Evolutionary conservation across 2,888 invertebrate genomes (phyloP), one percentile per base, ranked within the genome.

Genomic region (Cremastinae sp.): DNA sequence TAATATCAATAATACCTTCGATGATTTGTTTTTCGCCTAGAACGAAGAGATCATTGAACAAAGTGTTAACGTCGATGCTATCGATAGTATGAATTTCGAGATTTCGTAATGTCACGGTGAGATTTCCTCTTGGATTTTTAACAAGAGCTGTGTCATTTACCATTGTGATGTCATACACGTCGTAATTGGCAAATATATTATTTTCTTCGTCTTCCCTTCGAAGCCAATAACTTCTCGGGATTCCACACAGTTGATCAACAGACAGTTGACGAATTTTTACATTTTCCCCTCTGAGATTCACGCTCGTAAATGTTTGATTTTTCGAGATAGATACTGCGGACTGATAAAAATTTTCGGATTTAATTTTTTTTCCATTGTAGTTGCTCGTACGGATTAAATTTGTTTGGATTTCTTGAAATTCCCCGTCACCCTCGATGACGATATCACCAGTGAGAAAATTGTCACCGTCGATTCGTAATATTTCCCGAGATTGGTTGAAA

Each of bases 191-290:
- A 35, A 75, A 66, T 47, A 75, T 66, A 39, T 73, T 47, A 28
- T 37, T 45, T 10, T 58, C 35, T 28, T 61, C 37, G 16, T 66
- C 45, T 53, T 35, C n/a, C 9, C 35, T 35, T 1, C 49, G 49
- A 5, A 74, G 64, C 69, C 74, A 74, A 74, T 64, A 79, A 37
- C 82, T 55, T 14, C 64, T 70, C 4, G 85, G 79, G 66, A 88
- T 80, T 53, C 86, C 87, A 41, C 88, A 88, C 22, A 87, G 70
- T 5, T 82, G 79, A 14, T 84, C 80, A 7, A 87, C 78, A 75
- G 83, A 70, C 22, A 88, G 69, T 28, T 85, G 37, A 0, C 83
- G 56, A 2, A 86, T 71, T 2, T 51, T 68, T 10, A 87, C 58
- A 37, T 65, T 69, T 55, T 79, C 66, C 16, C 74, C 83, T n/a